Conservation (phyloP, 2,888 invertebrate species). For the Halictus ligatus region DNA sequence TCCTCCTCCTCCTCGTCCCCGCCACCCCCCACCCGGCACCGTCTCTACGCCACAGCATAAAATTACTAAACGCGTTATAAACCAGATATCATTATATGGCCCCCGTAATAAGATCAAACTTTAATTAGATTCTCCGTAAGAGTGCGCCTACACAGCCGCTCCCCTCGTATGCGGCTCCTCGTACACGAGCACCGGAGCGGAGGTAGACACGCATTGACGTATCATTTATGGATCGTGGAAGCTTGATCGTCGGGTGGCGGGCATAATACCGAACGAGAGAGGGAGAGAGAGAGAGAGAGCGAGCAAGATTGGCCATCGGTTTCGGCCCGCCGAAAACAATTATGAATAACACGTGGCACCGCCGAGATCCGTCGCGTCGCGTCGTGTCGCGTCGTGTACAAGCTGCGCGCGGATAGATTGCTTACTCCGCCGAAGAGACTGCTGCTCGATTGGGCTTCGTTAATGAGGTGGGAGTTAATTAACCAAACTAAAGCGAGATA, state of each 20-base stretch:
- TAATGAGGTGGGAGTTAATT: slow-evolving; percentile 83
- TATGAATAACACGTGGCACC: slow-evolving; percentile 64
- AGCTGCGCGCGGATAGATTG: slow-evolving; percentile 48
- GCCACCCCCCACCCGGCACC: not conserved
- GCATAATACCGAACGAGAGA: slow-evolving; percentile 25
- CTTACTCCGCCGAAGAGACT: slow-evolving; percentile 66
- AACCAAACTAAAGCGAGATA: slow-evolving; percentile 73
- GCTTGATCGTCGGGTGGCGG: not conserved
- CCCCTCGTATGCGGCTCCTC: not conserved
- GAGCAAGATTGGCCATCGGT: slow-evolving; percentile 47
- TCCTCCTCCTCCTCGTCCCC: not conserved
- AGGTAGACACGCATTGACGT: not conserved
- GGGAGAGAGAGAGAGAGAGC: too few relatives aligned
- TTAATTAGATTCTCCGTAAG: slow-evolving; percentile 57
- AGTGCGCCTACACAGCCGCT: slow-evolving; percentile 23
- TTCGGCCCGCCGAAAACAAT: slow-evolving; percentile 60
- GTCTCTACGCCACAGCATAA: slow-evolving; percentile 28
- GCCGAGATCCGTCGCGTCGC: slow-evolving; percentile 37
- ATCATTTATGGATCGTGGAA: slow-evolving; percentile 27
- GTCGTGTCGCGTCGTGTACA: slow-evolving; percentile 32
- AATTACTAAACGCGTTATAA: slow-evolving; percentile 60
- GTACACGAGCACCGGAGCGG: not conserved
- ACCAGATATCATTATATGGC: slow-evolving; percentile 58
- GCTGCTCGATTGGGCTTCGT: slow-evolving; percentile 73
- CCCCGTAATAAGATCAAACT: slow-evolving; percentile 59